These are phyloP conservation scores for Peromyscus eremicus DNA, from an alignment of 2,797 vertebrate species.

Conservation along the genomic window DNA sequence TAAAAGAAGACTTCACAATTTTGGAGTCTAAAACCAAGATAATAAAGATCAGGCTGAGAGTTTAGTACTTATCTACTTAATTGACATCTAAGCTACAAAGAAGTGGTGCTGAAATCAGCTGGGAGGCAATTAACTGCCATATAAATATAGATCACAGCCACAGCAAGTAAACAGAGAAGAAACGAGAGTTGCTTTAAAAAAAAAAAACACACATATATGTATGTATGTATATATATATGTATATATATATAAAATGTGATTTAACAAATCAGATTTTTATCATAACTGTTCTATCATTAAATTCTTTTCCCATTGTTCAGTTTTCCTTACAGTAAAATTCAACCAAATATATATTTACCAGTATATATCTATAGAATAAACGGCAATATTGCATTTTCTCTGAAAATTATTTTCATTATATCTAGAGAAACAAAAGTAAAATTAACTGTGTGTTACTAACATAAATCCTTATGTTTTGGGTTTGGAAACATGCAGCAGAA, in stretches of 20 bases:
- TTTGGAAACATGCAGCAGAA: slow-evolving; percentile 55
- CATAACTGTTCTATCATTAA: slow-evolving; percentile 39
- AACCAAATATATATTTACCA: slow-evolving; percentile 52
- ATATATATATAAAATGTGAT: not conserved
- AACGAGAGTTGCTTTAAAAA: slow-evolving; percentile 29
- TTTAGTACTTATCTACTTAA: slow-evolving; percentile 59
- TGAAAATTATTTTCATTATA: slow-evolving; percentile 60
- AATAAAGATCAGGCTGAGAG: slow-evolving; percentile 44
- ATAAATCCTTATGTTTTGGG: not conserved
- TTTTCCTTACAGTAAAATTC: slow-evolving; percentile 36
- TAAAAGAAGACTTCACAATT: slow-evolving; percentile 43
- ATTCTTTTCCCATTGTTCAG: slow-evolving; percentile 53
- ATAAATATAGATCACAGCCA: slow-evolving; percentile 38
- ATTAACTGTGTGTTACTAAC: slow-evolving; percentile 37
- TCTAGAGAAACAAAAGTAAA: slow-evolving; percentile 66
- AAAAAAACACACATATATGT: no score
- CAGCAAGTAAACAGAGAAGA: slow-evolving; percentile 49
- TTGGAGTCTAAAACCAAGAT: slow-evolving; percentile 47
- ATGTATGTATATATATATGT: no score
- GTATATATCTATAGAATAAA: slow-evolving; percentile 30
- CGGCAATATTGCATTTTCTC: slow-evolving; percentile 52
- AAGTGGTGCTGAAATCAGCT: slow-evolving; percentile 72
- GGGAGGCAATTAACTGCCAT: slow-evolving; percentile 70
- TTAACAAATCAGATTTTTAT: slow-evolving; percentile 41
- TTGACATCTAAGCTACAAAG: slow-evolving; percentile 74